Base-by-base conservation (phyloP, 2,797 vertebrate genomes). In the Tragelaphus oryx region DNA sequence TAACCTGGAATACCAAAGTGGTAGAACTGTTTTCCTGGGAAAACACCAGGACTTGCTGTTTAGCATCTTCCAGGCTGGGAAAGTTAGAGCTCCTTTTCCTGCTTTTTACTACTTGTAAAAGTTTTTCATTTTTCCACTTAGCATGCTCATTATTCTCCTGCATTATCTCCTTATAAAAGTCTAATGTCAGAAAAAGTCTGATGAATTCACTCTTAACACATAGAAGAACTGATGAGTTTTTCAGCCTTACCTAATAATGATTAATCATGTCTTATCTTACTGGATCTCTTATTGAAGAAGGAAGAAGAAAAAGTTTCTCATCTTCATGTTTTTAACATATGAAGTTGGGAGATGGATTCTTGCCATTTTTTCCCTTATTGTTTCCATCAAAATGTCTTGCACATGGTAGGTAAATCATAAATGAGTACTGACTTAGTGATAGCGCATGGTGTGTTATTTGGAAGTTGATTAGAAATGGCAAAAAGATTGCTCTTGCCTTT, bases 401-500 rank as follows among this genome's bases (percentile, higher is more conserved):
- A 16, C 11, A 4, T 62, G 33, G 28, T 46, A 92, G 68, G 16
- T 86, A 76, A 65, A 44, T 87, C 68, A 76, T 80, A 91, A 87
- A 86, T 89, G 62, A 71, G 1, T 55, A 37, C 65, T 48, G 16
- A 71, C 37, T 74, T 75, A 79, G 48, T 55, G 57, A 71, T 8
- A 65, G 41, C 26, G 74, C 30, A 18, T 26, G n/a, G 26, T 52
- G 5, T 89, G 37, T 55, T 78, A 7, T 85, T 78, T 89, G 54
- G 52, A 78, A 78, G 52, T 60, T 79, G 86, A 68, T 92, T 83
- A 94, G 28, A 90, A 92, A 81, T 93, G 48, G 30, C 59, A 46
- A 52, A 92, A 85, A 44, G 26, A 78, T 54, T 94, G 14, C 30
- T 84, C 13, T 95, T 85, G 41, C n/a, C 5, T 89, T 93, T 96